phyloP scores from a whole-genome alignment of 2,888 invertebrate species.

The Caenorhabditis becei region DNA sequence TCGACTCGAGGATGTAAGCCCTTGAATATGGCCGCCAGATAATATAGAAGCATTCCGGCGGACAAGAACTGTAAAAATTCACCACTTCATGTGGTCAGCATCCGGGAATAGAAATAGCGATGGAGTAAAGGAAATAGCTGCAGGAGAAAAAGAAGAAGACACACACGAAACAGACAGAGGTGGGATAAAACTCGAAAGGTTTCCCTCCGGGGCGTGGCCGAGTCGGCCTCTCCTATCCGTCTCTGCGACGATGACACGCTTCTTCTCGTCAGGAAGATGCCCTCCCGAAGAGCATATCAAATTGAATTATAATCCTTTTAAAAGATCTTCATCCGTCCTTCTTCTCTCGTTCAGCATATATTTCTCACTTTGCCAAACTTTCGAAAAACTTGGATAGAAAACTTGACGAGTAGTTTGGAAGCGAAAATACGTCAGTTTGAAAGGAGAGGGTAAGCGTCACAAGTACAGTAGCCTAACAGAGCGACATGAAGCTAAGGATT shows the following conservation, averaged over 20 bases:
- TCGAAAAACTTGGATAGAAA: no score
- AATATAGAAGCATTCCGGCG: conserved; percentile 82
- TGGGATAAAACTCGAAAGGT: conserved; percentile 59
- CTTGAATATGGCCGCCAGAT: conserved; percentile 82
- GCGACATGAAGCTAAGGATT: no score
- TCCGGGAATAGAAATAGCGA: conserved; percentile 22
- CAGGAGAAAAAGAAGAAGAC: conserved; percentile 3
- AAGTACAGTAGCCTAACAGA: no score
- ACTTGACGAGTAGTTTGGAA: conserved; percentile 3
- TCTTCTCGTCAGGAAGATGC: conserved; percentile 54
- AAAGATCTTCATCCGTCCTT: conserved; percentile 57
- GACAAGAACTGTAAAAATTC: conserved; percentile 77
- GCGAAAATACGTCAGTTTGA: no score
- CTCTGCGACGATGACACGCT: conserved; percentile 48
- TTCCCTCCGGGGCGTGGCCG: conserved; percentile 57
- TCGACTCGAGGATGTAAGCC: conserved; percentile 82
- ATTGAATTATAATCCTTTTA: conserved; percentile 65
- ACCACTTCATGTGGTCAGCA: conserved; percentile 35
- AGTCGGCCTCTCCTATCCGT: conserved; percentile 26
- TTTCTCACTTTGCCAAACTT: conserved; percentile 29
- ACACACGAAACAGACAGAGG: conserved; percentile 56
- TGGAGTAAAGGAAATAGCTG: background rate
- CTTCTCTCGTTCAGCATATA: conserved; percentile 27
- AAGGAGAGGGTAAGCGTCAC: conserved; percentile 20
- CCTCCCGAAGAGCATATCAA: conserved; percentile 59